Base-by-base conservation (phyloP, 2,888 invertebrate genomes). In the Trissoscelio sp. region DNA sequence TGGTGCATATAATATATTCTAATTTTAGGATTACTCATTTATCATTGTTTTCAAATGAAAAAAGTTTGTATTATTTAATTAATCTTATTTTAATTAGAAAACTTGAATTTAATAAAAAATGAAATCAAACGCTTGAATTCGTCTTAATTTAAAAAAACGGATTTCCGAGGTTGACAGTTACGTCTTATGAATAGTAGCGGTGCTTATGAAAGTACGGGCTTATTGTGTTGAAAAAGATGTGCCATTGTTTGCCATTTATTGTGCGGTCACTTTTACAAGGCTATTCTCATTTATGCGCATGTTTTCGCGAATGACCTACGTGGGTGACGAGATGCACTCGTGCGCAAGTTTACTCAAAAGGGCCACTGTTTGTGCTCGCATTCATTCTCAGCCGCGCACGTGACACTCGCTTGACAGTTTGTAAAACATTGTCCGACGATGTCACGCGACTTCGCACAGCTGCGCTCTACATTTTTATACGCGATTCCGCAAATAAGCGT, bases 161-260 rank as follows among this genome's bases (percentile, higher is more conserved):
- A 53, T 53, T 53, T 51, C 24, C 51, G 37, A 53, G 53, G 53
- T 18, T 60, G 60, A 57, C 53, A 7, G 55, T 42, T 9, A 12
- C 42, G 11, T 60, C 18, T 69, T 69, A 31, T 31, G 67, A 57
- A 69, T 31, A 24, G 66, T 51, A 51, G 39, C 48, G 42, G 60
- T 14, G 16, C 14, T 51, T 24, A 51, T 72, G 46, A 48, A 37
- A 72, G 58, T 51, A 11, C 6, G 24, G 3, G 20, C 53, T 60
- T 20, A 44, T 53, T 60, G 67, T 44, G 53, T 12, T 60, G 67
- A 69, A 77, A 77, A 77, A 77, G 62, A 60, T 62, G 74, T 34
- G 78, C 53, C 67, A 80, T 83, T 83, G 78, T 83, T 78, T 42
- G 69, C 73, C 62, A 62, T 74, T 80, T 80, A 66, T 58, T 74